Evolutionary conservation across 1,140 invertebrate species (phyloP), one percentile per base, ranked within the genome.

Genomic region (Polypedilum pembai): DNA sequence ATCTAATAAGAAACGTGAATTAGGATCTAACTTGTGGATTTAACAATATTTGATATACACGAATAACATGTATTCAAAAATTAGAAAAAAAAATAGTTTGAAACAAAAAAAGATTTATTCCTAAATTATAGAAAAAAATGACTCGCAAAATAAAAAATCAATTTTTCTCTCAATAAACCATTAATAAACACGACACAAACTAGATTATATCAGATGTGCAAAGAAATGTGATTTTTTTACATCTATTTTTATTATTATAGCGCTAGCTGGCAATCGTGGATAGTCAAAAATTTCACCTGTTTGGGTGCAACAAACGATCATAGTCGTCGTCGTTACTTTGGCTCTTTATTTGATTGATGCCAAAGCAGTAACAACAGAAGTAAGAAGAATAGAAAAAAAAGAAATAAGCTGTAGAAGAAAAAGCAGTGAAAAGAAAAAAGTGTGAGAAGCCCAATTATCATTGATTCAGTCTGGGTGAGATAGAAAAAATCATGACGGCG

Each of bases 401-500:
- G 65, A 66, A 17, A 18, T 66, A 66, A 18, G n/a, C 10, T n/a
- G n/a, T n/a, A 4, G n/a, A 18, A 69, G 20, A 18, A 56, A 56
- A 8, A 33, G 24, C 18, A 69, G 17, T 10, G 20, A 69, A 69
- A 69, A 18, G 18, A 66, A 17, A 66, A 21, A 69, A 69, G 15
- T 18, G 65, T 69, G 65, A 69, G 65, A 69, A 69, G 65, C 17
- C 24, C 17, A 69, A 69, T 69, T 69, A 69, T 18, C 65, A 33
- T 33, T 21, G 72, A 74, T 1, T 33, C 15, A 45, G 82, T 82
- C 83, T 56, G 45, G 45, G 45, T 56, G 45, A 56, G 45, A 56
- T 56, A 12, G 12, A 56, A 56, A 56, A n/a, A 56, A 83, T 82
- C 83, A 82, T 82, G 81, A 82, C 82, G 80, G 82, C 79, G 80